Base-by-base conservation (phyloP, 2,113 vertebrate genomes). In the Perognathus longimembris region DNA sequence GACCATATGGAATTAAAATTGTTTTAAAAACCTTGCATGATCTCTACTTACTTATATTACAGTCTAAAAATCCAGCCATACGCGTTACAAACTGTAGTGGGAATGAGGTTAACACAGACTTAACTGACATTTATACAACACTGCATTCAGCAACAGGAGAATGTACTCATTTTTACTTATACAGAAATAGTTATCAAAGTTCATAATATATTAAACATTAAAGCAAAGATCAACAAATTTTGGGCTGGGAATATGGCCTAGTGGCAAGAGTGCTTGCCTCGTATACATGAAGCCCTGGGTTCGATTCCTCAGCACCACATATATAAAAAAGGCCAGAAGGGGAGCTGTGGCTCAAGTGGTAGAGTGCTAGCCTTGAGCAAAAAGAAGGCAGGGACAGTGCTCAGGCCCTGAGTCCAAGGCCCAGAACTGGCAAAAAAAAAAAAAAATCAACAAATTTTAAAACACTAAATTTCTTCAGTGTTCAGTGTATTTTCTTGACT, bases 21-120 rank as follows among this genome's bases (percentile, higher is more conserved):
- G 28, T 93, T 90, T 87, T 77, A 81, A 88, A 57, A 32, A 81
- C 20, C 40, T 22, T 74, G 45, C 5, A 63, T 34, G 22, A 0
- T 8, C 63, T 61, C 28, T 71, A 75, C 32, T 94, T 78, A 85
- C 86, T 94, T 78, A 85, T 86, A 45, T 75, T 61, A 61, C 20
- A 22, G 18, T 88, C 30, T 74, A 66, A 81, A 94, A 92, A 92
- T 71, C 85, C 71, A 54, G 45, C 36, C 32, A 89, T 82, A 21
- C 28, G 59, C 77, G 6, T 75, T 83, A 42, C 21, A 86, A 50
- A 59, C 61, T 57, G 21, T 80, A 69, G 61, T 21, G 38, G 59
- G 15, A 88, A 57, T 61, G 86, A 76, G 36, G 7, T 59, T 74
- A 90, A 71, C 26, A 85, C 8, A 88, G 64, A 85, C 20, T 64